These are phyloP conservation scores for Hormaphis cornu DNA, from an alignment of 1,140 invertebrate species.

Conservation along the genomic window DNA sequence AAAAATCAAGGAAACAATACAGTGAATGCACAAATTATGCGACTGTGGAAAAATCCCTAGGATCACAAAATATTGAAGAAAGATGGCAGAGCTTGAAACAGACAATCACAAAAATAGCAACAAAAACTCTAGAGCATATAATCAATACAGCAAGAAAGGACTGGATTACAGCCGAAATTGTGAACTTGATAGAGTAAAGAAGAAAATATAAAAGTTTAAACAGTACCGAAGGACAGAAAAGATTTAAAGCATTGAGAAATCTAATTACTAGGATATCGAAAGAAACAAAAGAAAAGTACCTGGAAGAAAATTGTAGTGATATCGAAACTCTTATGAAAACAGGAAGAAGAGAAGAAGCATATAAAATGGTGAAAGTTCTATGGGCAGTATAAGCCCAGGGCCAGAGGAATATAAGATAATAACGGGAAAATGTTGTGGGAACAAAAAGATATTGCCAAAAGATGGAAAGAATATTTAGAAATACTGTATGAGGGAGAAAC, in stretches of 20 bases:
- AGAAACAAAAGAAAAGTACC: background rate
- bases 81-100: background rate
- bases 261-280: background rate
- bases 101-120: background rate
- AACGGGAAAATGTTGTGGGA: background rate
- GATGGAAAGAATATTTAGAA: constrained; percentile 24
- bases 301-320: background rate
- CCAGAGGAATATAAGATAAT: background rate
- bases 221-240: background rate
- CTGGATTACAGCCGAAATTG: background rate
- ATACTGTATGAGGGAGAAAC: background rate
- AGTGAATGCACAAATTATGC: background rate
- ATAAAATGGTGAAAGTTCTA: background rate
- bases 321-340: constrained; percentile 6
- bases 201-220: constrained; percentile 6
- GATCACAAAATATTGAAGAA: background rate
- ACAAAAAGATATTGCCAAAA: background rate
- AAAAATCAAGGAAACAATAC: background rate
- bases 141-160: background rate
- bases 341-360: background rate
- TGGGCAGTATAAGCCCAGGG: background rate
- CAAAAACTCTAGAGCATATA: background rate
- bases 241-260: background rate
- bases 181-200: background rate
- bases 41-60: background rate